Base-by-base conservation (phyloP, 2,113 vertebrate species). In the Hippocampus zosterae region DNA sequence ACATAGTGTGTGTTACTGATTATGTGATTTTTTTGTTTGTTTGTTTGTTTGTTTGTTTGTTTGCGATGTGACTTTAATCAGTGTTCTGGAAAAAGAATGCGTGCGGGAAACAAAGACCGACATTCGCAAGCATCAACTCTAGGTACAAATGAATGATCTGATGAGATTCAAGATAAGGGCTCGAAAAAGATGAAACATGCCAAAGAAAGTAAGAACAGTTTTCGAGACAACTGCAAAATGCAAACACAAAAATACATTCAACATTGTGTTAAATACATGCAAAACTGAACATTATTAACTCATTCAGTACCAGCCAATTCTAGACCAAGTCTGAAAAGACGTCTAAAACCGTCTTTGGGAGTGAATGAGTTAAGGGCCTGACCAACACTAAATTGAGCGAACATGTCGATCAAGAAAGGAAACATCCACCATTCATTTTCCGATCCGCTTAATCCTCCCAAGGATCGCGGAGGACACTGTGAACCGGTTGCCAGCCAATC, bases 1-100 rank as follows among this genome's bases (percentile, higher is more conserved):
- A 65, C 33, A 82, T 25, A 65, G 19, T 50, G 33, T 23, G 69
- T 23, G 70, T 44, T 72, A 33, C 18, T 60, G 66, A 21, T 27
- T 8, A 57, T 37, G 33, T 37, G 33, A 37, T 6, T 33, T 33
- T 33, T 55, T 55, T 55, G 10, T 19, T 46, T 46, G 0, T 15
- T 59, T 27, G 2, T 55, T 55, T 55, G 10, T 19, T 46, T 46
- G 0, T 15, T 59, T 27, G 3, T 61, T 21, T 62, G 41, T 41
- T 41, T n/a, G 37, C 9, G 50, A 68, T 57, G 21, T 53, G 62
- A 61, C 62, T 44, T 42, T 25, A 59, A 67, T 25, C 42, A 27
- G n/a, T 46, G 41, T 18, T 13, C 9, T 46, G 16, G n/a, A 8
- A n/a, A 63, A 23, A 65, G 13, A 65, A 65, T 23, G n/a, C 46